Evolutionary conservation across 1,140 invertebrate genomes (phyloP), one percentile per base, ranked within the genome.

Genomic region (Drosophila albomicans): DNA sequence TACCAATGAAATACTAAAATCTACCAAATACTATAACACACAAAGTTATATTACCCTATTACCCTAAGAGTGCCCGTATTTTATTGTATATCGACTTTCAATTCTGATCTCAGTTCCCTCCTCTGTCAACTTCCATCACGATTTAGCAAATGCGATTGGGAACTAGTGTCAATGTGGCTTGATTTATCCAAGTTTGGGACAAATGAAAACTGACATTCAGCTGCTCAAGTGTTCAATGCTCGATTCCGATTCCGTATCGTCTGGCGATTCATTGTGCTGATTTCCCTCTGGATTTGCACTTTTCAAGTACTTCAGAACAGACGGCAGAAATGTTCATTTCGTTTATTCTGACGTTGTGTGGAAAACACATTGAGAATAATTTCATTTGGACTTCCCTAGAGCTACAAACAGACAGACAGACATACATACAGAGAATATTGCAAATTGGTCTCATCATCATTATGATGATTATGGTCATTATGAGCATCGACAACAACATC

Each of bases 311-410:
- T 25, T 25, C 20, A 25, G 20, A 25, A 25, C 16, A 65, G 38
- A 68, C 41, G 48, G 46, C 41, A 38, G 65, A 56, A 28, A 56
- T 35, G 13, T 49, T 59, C 38, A 15, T 35, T 45, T 52, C 46
- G 65, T 16, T 28, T 11, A 28, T 57, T 57, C 25, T 4, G 46
- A 48, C 32, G 63, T 43, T 52, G 54, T 73, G 46, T 45, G 32
- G n/a, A 38, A 67, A 73, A 66, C 70, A 73, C 56, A 68, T 75
- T 75, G 66, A 70, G 72, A 63, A 70, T 70, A 70, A 70, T 70
- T 69, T 75, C 45, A 70, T 63, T 70, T 35, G 25, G 25, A 56
- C 30, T 70, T 15, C 71, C 57, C 54, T 45, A 49, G 48, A 69
- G 67, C 57, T 32, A 16, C 43, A 48, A 13, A 28, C 28, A 28